Evolutionary conservation across 1,140 invertebrate species (phyloP), one percentile per base, ranked within the genome.

Genomic region (Pseudomyrmex gracilis): DNA sequence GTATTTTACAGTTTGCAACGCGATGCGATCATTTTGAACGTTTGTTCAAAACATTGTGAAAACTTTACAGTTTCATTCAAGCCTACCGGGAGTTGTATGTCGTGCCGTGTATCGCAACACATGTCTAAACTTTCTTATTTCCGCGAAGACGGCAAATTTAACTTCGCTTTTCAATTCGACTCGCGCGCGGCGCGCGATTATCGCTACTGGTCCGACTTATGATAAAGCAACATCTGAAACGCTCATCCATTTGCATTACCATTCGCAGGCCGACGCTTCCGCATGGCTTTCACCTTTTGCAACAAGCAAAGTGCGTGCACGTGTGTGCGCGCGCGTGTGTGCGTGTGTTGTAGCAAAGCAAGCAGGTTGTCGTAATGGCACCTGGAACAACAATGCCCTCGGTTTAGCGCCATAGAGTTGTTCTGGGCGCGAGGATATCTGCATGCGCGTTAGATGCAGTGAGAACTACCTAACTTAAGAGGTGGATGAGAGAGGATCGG

Each of bases 401-500:
- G 88, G 84, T 88, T 88, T 90, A 87, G 89, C 84, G 82, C 88
- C 89, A 89, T 89, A 87, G 85, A 90, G 89, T 88, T 85, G 88
- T 90, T 87, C 82, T 86, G 77, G 61, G 64, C 85, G 53, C 83
- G 49, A 10, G 82, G 78, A 74, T 83, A 89, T 87, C 85, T 76
- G 88, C 88, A 90, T 89, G 85, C 85, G 87, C 85, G 87, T 90
- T 90, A 84, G 88, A 58, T 77, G 87, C 77, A 90, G 88, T 88
- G 90, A 91, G 88, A 91, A 91, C 85, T 85, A 87, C 82, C 88
- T 84, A 85, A 84, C 87, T 85, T 61, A 74, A 84, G 85, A 84
- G 84, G 86, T 91, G 87, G 86, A 89, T 89, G 87, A 88, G 88
- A 88, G 88, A 87, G 90, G 87, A 91, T 90, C 88, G 86, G 88